A percentile compares a stretch with the other conserved stretches of the same genome.
Conservation (phyloP, 2,113 vertebrate genomes). For the Corydoras sp. region DNA sequence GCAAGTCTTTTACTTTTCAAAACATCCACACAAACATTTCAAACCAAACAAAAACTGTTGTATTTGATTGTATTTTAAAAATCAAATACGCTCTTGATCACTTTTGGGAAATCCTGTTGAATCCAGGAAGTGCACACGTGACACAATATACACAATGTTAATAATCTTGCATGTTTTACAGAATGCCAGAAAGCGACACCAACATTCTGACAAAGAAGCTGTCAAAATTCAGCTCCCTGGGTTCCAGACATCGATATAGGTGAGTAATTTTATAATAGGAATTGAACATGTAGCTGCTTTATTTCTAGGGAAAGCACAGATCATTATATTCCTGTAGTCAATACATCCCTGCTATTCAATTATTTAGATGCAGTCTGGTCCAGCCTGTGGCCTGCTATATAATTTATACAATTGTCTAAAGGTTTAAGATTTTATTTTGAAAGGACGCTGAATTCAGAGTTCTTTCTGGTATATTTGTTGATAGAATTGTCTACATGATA, state of each 20-base stretch:
- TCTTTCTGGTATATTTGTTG: too few relatives aligned
- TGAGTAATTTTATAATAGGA: constrained; percentile 45
- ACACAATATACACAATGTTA: neutral
- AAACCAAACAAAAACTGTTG: too few relatives aligned
- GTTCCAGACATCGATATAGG: constrained; percentile 80
- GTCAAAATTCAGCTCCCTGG: constrained; percentile 77
- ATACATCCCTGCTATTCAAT: neutral
- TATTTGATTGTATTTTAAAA: too few relatives aligned
- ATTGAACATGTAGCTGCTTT: neutral
- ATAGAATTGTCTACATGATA: too few relatives aligned
- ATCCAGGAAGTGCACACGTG: too few relatives aligned
- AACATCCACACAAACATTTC: too few relatives aligned
- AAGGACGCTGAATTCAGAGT: too few relatives aligned
- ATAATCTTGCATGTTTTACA: constrained; percentile 43
- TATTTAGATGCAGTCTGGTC: neutral
- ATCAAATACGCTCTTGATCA: too few relatives aligned
- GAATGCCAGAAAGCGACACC: constrained; percentile 78
- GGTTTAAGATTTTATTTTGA: neutral
- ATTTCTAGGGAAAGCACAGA: neutral
- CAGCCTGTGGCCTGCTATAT: neutral
- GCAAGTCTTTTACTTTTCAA: too few relatives aligned
- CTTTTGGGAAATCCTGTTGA: too few relatives aligned
- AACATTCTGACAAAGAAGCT: constrained; percentile 75
- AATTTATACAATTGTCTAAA: neutral
- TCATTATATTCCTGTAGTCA: neutral